Evolutionary conservation across 2,797 vertebrate species (phyloP).

Genomic region (Tenualosa ilisha): DNA sequence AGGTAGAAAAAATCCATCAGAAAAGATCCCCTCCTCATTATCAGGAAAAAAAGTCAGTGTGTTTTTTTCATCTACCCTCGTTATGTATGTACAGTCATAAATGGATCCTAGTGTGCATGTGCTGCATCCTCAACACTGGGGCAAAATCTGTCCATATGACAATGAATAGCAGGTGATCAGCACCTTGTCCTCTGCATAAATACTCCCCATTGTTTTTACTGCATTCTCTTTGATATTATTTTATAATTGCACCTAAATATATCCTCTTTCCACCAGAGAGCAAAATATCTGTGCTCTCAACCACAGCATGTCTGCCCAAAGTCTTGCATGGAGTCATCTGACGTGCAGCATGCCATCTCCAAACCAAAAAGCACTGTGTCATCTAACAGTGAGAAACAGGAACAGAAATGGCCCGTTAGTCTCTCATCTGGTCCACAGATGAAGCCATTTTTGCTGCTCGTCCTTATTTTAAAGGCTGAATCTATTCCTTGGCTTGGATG

Average conservation of each 20-base stretch:
- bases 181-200: neutral
- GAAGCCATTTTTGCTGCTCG: conserved; percentile 1
- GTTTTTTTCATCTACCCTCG: neutral
- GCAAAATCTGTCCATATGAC: neutral
- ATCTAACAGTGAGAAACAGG: neutral
- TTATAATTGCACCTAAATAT: neutral
- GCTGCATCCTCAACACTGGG: neutral
- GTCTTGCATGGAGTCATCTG: neutral
- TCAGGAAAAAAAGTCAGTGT: too few relatives aligned
- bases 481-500: neutral
- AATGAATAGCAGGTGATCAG: neutral
- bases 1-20: neutral
- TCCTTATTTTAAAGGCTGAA: neutral
- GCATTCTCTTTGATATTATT: neutral
- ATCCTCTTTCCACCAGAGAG: neutral
- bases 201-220: neutral
- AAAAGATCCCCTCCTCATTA: neutral
- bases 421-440: conserved; percentile 1
- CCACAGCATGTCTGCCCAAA: neutral
- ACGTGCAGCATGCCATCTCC: neutral
- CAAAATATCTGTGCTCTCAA: neutral
- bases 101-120: neutral
- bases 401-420: neutral
- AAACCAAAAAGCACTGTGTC: neutral
- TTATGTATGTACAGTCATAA: neutral